phyloP scores from a whole-genome alignment of 64 coral and sea anemone species.

The Montipora sp. region DNA sequence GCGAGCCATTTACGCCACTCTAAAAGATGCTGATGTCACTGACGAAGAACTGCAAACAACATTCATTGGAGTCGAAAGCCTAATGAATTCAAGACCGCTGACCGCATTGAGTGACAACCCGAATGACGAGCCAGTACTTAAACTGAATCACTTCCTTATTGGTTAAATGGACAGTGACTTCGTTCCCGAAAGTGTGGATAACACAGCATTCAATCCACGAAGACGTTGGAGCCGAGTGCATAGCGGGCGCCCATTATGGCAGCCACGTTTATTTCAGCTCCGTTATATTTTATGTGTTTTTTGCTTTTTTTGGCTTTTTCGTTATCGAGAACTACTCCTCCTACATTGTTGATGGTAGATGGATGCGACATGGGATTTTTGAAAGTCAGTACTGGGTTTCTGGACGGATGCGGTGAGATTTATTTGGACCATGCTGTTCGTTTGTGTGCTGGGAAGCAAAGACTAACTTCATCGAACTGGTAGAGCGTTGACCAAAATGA shows the following conservation, averaged over 20 bases:
- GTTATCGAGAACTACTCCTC: too few relatives aligned
- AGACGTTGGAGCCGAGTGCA: conserved; percentile 34
- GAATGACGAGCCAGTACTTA: conserved; percentile 38
- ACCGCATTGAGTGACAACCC: conserved; percentile 22
- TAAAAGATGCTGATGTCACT: conserved; percentile 22
- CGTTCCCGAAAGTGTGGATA: conserved; percentile 48
- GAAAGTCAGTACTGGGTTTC: too few relatives aligned
- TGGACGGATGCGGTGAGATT: too few relatives aligned
- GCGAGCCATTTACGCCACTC: conserved; percentile 23
- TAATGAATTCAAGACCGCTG: conserved; percentile 54
- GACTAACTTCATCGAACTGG: too few relatives aligned
- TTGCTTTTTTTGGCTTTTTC: too few relatives aligned
- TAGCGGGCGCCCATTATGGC: neutral
- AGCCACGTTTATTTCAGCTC: too few relatives aligned
- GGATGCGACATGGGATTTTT: too few relatives aligned
- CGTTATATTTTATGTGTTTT: too few relatives aligned
- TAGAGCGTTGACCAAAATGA: too few relatives aligned
- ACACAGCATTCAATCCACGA: neutral
- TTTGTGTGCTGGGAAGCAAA: too few relatives aligned
- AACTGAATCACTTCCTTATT: conserved; percentile 44
- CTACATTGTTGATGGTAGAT: too few relatives aligned
- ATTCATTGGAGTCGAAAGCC: conserved; percentile 42
- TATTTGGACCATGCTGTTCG: too few relatives aligned
- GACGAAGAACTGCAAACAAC: neutral
- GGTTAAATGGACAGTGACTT: conserved; percentile 56